A percentile compares a stretch with the other conserved stretches of the same genome.
Evolutionary conservation across 2,888 invertebrate genomes (phyloP).

Genomic region (Griposia aprilina): DNA sequence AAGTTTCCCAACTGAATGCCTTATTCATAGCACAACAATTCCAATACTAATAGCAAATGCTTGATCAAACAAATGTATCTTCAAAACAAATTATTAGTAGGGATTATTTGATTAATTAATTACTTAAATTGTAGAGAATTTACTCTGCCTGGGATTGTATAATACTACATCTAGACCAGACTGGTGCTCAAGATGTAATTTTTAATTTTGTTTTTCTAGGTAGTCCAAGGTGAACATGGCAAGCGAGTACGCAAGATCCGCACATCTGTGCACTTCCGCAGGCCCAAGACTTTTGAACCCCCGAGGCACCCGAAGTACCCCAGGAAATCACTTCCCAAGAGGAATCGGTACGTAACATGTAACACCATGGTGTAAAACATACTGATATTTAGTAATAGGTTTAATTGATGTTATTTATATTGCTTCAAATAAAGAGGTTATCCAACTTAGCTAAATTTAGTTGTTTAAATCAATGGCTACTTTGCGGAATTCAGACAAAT

Average conservation of each 20-base stretch:
- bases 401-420: not conserved
- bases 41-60: not conserved
- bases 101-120: not conserved
- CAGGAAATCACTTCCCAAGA: conserved; percentile 97
- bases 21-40: no score
- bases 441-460: not conserved
- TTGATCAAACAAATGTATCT: no score
- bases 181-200: not conserved
- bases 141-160: not conserved
- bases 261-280: conserved; percentile 98
- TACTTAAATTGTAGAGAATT: not conserved
- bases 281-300: conserved; percentile 97
- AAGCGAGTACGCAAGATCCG: conserved; percentile 97
- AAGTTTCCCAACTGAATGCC: not conserved
- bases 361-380: not conserved
- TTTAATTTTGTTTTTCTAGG: conserved; percentile 87
- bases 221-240: conserved; percentile 97
- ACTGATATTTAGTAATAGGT: not conserved
- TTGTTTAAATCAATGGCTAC: not conserved
- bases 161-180: not conserved
- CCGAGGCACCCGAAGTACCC: conserved; percentile 98
- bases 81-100: no score
- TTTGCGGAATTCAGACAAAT: not conserved
- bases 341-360: conserved; percentile 93
- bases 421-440: not conserved